phyloP scores from a whole-genome alignment of 2,888 invertebrate species.

The Apodemia duryi region DNA sequence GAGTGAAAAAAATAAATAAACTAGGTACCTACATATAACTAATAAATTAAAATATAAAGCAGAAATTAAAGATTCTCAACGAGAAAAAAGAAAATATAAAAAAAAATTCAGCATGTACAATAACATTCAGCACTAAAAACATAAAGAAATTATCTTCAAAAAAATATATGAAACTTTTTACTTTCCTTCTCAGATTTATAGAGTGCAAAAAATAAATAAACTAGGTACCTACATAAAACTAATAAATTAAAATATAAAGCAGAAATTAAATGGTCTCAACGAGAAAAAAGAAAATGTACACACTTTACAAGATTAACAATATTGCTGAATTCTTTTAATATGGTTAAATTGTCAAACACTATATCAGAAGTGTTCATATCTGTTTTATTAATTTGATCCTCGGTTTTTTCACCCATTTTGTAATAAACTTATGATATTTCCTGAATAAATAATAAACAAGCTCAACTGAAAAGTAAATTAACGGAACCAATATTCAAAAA shows the following conservation, averaged over 20 bases:
- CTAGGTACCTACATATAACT: too few species aligned
- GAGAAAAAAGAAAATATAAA: background rate
- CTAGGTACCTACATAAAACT: too few species aligned
- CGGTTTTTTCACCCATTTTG: conserved; percentile 49
- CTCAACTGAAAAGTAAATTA: background rate
- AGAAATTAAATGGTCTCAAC: background rate
- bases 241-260: background rate
- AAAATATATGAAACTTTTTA: too few species aligned
- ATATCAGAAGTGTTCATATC: conserved; percentile 51
- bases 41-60: background rate
- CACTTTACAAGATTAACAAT: conserved; percentile 64
- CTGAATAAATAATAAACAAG: background rate
- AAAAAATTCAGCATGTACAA: conserved; percentile 2
- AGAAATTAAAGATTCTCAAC: too few species aligned
- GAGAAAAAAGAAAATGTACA: conserved; percentile 1
- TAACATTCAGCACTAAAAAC: too few species aligned
- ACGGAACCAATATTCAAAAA: background rate
- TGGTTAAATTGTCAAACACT: conserved; percentile 60
- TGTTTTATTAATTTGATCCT: conserved; percentile 42
- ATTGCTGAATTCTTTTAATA: conserved; percentile 64
- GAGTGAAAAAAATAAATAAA: too few species aligned
- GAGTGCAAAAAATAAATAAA: too few species aligned
- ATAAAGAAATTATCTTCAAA: too few species aligned
- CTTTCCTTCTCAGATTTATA: too few species aligned
- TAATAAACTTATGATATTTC: background rate